Evolutionary conservation across 2,888 invertebrate species (phyloP), one percentile per base, ranked within the genome.

Genomic region (Petrophora chlorosata): DNA sequence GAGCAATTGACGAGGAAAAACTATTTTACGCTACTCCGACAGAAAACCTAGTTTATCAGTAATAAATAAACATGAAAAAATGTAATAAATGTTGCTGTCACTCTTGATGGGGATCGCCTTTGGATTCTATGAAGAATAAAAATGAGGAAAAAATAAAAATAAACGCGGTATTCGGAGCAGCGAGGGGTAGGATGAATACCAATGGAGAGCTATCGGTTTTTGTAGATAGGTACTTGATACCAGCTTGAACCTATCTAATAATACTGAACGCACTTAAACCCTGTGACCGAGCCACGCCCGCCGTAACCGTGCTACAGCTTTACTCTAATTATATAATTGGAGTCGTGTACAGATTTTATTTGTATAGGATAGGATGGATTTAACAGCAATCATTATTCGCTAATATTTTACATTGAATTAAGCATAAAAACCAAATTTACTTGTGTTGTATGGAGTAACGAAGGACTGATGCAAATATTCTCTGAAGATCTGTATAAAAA

Each of bases 1-100:
- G 64, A 62, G 52, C 63, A 61, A 68, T 76, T 77, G 79, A 79
- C 72, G 70, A 76, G 76, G 75, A 63, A 68, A 68, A 75, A 70
- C 71, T 71, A 72, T 72, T 73, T 73, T 62, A 70, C 70, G 73
- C 63, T 65, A 59, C 52, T 59, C 59, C 52, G 54, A 67, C 61
- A 66, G 35, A 53, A 53, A 52, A 67, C 60, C 67, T 61, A 61
- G 64, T 72, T 63, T 70, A 67, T 70, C 56, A 56, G 45, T 56
- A 53, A 63, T 63, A 65, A 65, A 66, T 71, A 68, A 71, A 73
- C 70, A 66, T 67, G 47, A 60, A 59, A 61, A 50, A 50, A 43
- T 39, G 49, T 49, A 49, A 49, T 56, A 59, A 58, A 51, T 59
- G 47, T 48, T 44, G 46, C 49, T 58, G 58, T 60, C 44, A 53